phyloP scores from a whole-genome alignment of 2,888 invertebrate genomes.

The Sceliomorpha sp. region DNA sequence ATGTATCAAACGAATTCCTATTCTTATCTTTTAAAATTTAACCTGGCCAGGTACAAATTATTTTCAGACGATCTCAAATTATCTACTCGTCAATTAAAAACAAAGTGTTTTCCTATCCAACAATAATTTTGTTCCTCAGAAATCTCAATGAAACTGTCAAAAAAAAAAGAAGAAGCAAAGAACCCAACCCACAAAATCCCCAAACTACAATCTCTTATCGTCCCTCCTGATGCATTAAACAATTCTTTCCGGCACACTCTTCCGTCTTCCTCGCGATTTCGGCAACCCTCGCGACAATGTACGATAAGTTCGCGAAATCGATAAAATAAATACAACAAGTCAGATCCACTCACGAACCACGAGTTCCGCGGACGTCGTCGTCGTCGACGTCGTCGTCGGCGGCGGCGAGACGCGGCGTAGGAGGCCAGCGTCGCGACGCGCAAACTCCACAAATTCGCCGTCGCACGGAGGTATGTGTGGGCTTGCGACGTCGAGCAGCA shows the following conservation, averaged over 20 bases:
- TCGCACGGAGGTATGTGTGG: conserved; percentile 54
- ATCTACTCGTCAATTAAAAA: too few relatives aligned
- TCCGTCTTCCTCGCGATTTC: conserved; percentile 9
- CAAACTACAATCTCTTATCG: too few relatives aligned
- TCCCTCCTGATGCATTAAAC: too few relatives aligned
- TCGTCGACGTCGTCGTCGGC: conserved; percentile 29
- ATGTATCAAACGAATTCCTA: too few relatives aligned
- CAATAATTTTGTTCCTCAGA: too few relatives aligned
- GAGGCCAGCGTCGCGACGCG: conserved; percentile 38
- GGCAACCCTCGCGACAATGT: conserved; percentile 32
- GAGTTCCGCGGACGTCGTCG: conserved; percentile 31
- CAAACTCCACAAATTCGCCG: conserved; percentile 29
- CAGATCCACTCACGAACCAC: conserved; percentile 25
- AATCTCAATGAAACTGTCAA: too few relatives aligned
- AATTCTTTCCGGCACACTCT: conserved; percentile 7
- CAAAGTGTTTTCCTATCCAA: too few relatives aligned
- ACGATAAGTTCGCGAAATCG: conserved; percentile 48
- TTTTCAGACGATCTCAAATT: too few relatives aligned
- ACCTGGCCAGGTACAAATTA: too few relatives aligned
- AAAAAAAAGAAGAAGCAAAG: too few relatives aligned
- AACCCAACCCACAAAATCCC: too few relatives aligned
- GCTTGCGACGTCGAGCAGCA: conserved; percentile 62
- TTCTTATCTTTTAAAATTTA: too few relatives aligned
- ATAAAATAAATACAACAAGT: conserved; percentile 49
- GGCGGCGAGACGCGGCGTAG: conserved; percentile 33